Percentiles rank a stretch among this genome's conserved stretches.
Conservation (phyloP, 1,140 invertebrate species). For the Plectrocnemia conspersa region DNA sequence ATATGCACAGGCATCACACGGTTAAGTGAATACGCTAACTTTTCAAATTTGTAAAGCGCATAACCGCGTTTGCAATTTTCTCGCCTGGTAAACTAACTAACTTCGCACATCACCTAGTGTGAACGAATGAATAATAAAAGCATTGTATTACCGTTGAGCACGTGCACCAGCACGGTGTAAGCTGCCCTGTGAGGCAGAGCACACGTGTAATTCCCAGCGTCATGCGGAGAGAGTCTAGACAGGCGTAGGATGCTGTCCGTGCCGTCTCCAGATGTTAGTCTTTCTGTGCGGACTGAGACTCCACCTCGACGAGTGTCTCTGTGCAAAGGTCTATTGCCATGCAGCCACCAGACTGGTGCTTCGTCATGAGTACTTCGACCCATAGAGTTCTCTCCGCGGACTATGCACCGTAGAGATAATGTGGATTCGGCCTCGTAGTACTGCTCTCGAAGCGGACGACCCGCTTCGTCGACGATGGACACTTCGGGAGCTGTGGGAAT, state of each 20-base stretch:
- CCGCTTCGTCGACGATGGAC: conserved; percentile 69
- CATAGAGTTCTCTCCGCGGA: conserved; percentile 52
- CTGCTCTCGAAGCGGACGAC: conserved; percentile 63
- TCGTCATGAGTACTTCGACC: conserved; percentile 54
- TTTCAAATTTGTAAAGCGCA: no score
- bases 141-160: conserved; percentile 68
- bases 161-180: conserved; percentile 65
- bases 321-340: conserved; percentile 65
- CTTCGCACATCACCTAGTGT: no score
- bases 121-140: no score
- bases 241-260: conserved; percentile 73
- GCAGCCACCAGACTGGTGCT: conserved; percentile 66
- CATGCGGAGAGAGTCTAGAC: conserved; percentile 66
- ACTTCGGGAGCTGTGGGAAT: conserved; percentile 74
- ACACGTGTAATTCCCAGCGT: conserved; percentile 77
- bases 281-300: conserved; percentile 52
- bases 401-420: conserved; percentile 66
- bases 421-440: conserved; percentile 74
- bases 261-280: conserved; percentile 39
- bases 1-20: no score
- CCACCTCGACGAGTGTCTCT: conserved; percentile 69
- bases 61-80: no score
- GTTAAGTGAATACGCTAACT: no score
- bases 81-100: no score
- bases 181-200: conserved; percentile 59